These are phyloP conservation scores for Dendrocincla tyrannina DNA, from an alignment of 2,797 vertebrate species.

Conservation along the genomic window DNA sequence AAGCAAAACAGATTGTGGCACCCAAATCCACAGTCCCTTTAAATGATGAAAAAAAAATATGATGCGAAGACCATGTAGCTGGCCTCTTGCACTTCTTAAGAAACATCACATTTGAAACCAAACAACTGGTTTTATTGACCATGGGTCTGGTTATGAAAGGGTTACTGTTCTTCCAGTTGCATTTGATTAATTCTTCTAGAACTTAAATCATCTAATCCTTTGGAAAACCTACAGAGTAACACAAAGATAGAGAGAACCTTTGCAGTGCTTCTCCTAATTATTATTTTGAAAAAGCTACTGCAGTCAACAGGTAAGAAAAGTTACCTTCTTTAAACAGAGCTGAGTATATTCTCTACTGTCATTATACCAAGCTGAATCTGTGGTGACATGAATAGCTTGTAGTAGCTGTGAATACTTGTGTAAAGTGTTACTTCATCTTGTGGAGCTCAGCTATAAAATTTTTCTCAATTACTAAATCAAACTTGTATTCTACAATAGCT, in stretches of 20 bases:
- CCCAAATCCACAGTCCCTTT: not conserved
- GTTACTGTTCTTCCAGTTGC: not conserved
- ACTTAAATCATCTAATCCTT: not conserved
- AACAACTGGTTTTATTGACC: slow-evolving; percentile 1
- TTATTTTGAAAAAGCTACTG: not conserved
- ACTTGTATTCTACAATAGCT: not conserved
- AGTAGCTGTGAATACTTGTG: not conserved
- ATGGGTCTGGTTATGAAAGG: not conserved
- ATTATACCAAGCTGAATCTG: not conserved
- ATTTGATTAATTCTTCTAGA: not conserved
- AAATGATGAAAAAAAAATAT: not conserved
- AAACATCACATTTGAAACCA: not conserved
- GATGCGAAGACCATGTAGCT: not conserved
- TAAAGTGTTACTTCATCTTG: not conserved
- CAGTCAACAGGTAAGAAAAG: not conserved
- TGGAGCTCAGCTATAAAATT: not conserved
- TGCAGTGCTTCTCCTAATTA: not conserved
- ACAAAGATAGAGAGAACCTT: not conserved
- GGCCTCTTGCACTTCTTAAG: not conserved
- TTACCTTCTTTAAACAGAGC: not conserved
- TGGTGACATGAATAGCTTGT: not conserved
- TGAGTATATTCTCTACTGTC: not conserved
- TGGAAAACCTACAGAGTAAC: not conserved
- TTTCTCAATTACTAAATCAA: not conserved
- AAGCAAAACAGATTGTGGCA: not conserved